Percentiles rank a stretch among this genome's conserved stretches.
Conservation (phyloP, 2,797 vertebrate genomes). For the Jordanella pulchra region DNA sequence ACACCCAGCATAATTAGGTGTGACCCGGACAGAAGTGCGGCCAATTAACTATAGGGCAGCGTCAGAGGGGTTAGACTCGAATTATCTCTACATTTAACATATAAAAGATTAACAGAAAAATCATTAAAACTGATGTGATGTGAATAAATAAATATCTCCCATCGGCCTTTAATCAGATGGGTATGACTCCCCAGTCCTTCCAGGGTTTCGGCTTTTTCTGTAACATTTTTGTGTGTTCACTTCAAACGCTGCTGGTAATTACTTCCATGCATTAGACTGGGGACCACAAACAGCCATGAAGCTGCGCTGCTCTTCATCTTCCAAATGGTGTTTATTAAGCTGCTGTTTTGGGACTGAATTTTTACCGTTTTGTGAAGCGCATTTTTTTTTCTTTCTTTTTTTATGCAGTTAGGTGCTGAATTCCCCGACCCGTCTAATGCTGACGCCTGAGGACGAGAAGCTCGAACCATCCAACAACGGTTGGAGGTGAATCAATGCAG, state of each 20-base stretch:
- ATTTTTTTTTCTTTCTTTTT: slow-evolving; percentile 46
- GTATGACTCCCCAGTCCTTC: slow-evolving; percentile 6
- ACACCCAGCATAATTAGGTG: slow-evolving; percentile 41
- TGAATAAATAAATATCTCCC: not conserved
- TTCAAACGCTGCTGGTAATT: slow-evolving; percentile 69
- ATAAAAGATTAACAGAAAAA: not conserved
- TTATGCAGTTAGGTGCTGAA: too few species aligned
- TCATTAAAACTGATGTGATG: not conserved
- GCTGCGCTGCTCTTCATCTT: slow-evolving; percentile 52
- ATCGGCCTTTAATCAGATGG: slow-evolving; percentile 11
- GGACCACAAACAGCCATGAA: slow-evolving; percentile 62
- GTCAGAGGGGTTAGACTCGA: not conserved
- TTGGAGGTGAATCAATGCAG: slow-evolving; percentile 3
- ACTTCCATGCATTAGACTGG: slow-evolving; percentile 60
- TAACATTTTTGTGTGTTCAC: slow-evolving; percentile 52
- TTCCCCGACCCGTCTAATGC: not conserved
- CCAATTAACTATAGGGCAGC: slow-evolving; percentile 26
- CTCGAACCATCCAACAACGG: not conserved
- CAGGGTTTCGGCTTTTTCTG: slow-evolving; percentile 47
- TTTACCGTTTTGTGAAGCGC: slow-evolving; percentile 54
- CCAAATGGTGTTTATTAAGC: slow-evolving; percentile 73
- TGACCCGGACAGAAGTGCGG: slow-evolving; percentile 29
- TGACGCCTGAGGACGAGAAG: not conserved
- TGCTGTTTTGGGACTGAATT: slow-evolving; percentile 50
- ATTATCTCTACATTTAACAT: not conserved